These are phyloP conservation scores for Fregata magnificens DNA, from an alignment of 2,113 vertebrate genomes.

Conservation along the genomic window DNA sequence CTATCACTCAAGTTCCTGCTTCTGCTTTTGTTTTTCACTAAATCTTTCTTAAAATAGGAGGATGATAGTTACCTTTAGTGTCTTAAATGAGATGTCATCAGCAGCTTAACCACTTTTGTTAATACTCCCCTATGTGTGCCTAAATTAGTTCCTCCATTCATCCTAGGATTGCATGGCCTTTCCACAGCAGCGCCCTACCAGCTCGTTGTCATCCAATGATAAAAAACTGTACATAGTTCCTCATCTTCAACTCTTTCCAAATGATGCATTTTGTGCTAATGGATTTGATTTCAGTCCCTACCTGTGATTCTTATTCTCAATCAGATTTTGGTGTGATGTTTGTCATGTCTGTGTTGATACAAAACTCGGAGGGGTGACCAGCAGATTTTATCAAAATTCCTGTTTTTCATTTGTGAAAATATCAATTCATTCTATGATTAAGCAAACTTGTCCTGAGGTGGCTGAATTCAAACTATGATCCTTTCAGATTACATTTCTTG, in stretches of 20 bases:
- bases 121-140: background rate
- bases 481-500: background rate
- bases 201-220: background rate
- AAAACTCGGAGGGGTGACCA: background rate
- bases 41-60: background rate
- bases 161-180: background rate
- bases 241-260: background rate
- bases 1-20: background rate
- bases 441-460: background rate
- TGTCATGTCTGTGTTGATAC: background rate
- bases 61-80: background rate
- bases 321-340: background rate
- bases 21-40: background rate
- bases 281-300: background rate
- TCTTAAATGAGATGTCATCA: background rate
- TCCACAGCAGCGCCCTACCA: background rate
- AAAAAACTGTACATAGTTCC: background rate
- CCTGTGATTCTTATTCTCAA: background rate
- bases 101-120: background rate
- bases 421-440: background rate
- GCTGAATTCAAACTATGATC: background rate
- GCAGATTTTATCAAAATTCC: background rate
- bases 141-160: background rate
- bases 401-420: background rate
- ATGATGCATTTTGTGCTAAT: background rate